phyloP scores from a whole-genome alignment of 2,888 invertebrate species.

The Drosophila mayaguana region DNA sequence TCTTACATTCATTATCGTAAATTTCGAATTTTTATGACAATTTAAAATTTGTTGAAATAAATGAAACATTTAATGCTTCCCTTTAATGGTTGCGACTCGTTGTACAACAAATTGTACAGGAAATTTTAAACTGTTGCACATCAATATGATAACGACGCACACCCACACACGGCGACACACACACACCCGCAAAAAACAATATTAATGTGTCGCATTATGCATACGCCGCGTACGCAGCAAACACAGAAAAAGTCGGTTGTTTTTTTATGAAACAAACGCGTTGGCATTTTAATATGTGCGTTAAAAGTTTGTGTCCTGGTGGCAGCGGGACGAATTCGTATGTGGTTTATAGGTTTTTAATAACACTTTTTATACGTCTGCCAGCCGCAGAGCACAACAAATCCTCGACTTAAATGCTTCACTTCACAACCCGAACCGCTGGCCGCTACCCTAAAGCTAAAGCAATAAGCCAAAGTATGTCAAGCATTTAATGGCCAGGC shows the following conservation, averaged over 20 bases:
- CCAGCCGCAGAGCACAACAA: conserved; percentile 28
- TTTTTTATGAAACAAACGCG: conserved; percentile 35
- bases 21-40: conserved; percentile 10
- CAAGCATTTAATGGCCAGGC: conserved; percentile 60
- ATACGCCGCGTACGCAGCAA: conserved; percentile 41
- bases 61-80: conserved; percentile 62
- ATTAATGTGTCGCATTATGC: conserved; percentile 60
- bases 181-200: conserved; percentile 14
- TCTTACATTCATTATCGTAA: conserved; percentile 39
- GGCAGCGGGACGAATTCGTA: neutral
- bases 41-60: conserved; percentile 41
- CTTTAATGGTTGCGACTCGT: conserved; percentile 43
- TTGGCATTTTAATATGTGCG: conserved; percentile 69
- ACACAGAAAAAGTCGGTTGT: conserved; percentile 8
- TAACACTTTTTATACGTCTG: conserved; percentile 65
- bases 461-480: conserved; percentile 49
- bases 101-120: conserved; percentile 46
- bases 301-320: conserved; percentile 48
- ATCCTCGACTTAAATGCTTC: conserved; percentile 30
- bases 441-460: conserved; percentile 22
- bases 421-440: neutral
- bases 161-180: conserved; percentile 6
- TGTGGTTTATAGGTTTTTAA: conserved; percentile 70
- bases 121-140: conserved; percentile 74
- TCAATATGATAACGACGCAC: conserved; percentile 63